Conservation (phyloP, 1,140 invertebrate species). For the Trypoxylus dichotomus region DNA sequence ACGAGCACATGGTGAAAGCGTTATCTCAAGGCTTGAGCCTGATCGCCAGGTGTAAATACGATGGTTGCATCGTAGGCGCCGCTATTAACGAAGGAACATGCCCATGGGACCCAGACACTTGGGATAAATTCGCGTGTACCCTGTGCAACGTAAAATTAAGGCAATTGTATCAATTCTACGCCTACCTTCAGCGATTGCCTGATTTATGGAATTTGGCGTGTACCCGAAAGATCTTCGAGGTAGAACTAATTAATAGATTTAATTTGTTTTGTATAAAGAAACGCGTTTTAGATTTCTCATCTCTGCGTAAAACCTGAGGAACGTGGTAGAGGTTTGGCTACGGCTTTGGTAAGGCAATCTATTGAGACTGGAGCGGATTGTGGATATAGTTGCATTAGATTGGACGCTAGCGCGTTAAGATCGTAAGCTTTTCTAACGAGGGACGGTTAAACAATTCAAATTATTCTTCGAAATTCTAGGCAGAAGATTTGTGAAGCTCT, state of each 20-base stretch:
- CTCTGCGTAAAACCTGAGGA: slow-evolving; percentile 52
- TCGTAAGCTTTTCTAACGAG: slow-evolving; percentile 41
- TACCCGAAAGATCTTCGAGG: slow-evolving; percentile 52
- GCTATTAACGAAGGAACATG: slow-evolving; percentile 51
- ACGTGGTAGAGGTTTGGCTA: slow-evolving; percentile 49
- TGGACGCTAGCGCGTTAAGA: slow-evolving; percentile 53
- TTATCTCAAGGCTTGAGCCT: slow-evolving; percentile 52
- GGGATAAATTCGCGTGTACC: slow-evolving; percentile 47
- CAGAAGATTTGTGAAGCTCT: slow-evolving; percentile 47
- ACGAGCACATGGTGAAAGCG: slow-evolving; percentile 37
- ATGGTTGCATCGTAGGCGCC: slow-evolving; percentile 52
- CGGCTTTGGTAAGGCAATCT: slow-evolving; percentile 51
- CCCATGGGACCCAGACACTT: slow-evolving; percentile 46
- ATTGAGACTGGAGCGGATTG: slow-evolving; percentile 53
- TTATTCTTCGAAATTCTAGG: slow-evolving; percentile 35
- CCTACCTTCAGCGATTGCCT: slow-evolving; percentile 49
- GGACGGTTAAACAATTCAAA: slow-evolving; percentile 15
- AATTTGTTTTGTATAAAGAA: slow-evolving; percentile 36
- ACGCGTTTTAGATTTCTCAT: slow-evolving; percentile 44
- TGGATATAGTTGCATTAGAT: slow-evolving; percentile 51
- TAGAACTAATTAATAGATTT: background rate
- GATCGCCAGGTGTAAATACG: slow-evolving; percentile 51
- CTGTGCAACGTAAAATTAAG: slow-evolving; percentile 41
- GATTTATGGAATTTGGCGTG: slow-evolving; percentile 51
- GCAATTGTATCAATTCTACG: slow-evolving; percentile 53